These are phyloP conservation scores for Urocitellus parryii DNA, from an alignment of 2,113 vertebrate species.

Conservation along the genomic window DNA sequence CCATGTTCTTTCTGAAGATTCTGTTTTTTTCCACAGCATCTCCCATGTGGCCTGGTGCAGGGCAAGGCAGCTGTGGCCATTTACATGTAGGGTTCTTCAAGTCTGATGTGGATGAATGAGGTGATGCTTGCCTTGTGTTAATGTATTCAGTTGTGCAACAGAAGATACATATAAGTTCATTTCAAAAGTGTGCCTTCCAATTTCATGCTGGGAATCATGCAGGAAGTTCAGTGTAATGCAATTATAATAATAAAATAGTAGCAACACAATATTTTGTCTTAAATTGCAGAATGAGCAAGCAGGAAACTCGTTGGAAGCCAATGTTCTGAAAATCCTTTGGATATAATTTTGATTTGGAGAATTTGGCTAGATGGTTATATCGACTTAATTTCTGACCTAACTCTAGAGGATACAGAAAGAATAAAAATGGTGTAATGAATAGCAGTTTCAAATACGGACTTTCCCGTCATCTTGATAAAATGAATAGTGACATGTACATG, in stretches of 20 bases:
- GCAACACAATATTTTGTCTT: slow-evolving; percentile 67
- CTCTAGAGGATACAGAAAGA: slow-evolving; percentile 37
- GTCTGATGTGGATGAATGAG: slow-evolving; percentile 49
- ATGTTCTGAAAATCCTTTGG: slow-evolving; percentile 53
- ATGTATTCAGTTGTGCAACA: slow-evolving; percentile 44
- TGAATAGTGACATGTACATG: slow-evolving; percentile 23
- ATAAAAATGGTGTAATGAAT: slow-evolving; percentile 56
- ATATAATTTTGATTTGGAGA: slow-evolving; percentile 66
- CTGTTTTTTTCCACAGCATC: not conserved
- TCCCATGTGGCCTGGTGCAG: not conserved
- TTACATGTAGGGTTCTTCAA: slow-evolving; percentile 31
- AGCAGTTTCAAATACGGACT: slow-evolving; percentile 53
- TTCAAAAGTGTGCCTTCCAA: slow-evolving; percentile 53
- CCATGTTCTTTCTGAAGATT: not conserved
- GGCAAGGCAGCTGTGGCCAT: not conserved
- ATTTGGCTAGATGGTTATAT: slow-evolving; percentile 48
- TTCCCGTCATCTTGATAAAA: slow-evolving; percentile 53
- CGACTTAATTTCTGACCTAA: slow-evolving; percentile 59
- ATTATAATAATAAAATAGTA: slow-evolving; percentile 67
- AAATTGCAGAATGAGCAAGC: slow-evolving; percentile 56
- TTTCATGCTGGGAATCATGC: slow-evolving; percentile 58
- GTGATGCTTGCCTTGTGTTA: not conserved
- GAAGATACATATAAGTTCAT: slow-evolving; percentile 50
- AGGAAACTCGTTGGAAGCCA: slow-evolving; percentile 51
- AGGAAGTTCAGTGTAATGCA: slow-evolving; percentile 50